Base-by-base conservation (phyloP, 2,888 invertebrate genomes). In the Exephanes ischioxanthus region DNA sequence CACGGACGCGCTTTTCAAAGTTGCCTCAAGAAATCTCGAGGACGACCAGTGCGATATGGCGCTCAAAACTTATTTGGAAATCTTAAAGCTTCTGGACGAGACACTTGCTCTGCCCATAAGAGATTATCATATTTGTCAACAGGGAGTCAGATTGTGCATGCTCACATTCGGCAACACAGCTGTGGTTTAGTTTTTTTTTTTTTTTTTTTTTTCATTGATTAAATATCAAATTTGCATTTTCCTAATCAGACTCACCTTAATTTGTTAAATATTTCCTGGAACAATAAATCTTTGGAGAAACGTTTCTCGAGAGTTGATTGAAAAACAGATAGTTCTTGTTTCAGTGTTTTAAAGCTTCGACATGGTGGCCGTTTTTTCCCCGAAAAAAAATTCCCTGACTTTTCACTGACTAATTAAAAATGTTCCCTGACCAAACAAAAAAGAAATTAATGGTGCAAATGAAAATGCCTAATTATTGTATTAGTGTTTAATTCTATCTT, bases 61-160 rank as follows among this genome's bases (percentile, higher is more conserved):
- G 1, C 94, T 97, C 55, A 95, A 95, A 89, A 95, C 96, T 88
- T 96, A 96, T 85, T 94, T 96, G 55, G 95, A 96, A 91, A 95
- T 97, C 22, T 93, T 97, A 61, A 96, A 95, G 86, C 94, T 97
- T 14, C 95, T 97, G 91, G 96, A 97, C 83, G 95, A 95, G 63
- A 96, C 96, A 2, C 93, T 97, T 63, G 95, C 95, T 2, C 96
- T 97, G 7, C 97, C 97, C 0, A 97, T 97, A 89, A 95, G 95
- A 84, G 97, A 97, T 87, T 97, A 96, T 92, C 96, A 97, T 90
- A 94, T 97, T 71, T 97, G 97, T 91, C 97, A 97, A 84, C 97
- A 97, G 92, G 96, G 96, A 73, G 94, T 97, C 16, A 95, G 96
- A 88, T 95, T 96, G 72, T 97, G 97, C 88, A 95, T 96, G 94